Percentiles rank a stretch among this genome's conserved stretches.
Conservation (phyloP, 2,113 vertebrate species). For the Saguinus imperator region DNA sequence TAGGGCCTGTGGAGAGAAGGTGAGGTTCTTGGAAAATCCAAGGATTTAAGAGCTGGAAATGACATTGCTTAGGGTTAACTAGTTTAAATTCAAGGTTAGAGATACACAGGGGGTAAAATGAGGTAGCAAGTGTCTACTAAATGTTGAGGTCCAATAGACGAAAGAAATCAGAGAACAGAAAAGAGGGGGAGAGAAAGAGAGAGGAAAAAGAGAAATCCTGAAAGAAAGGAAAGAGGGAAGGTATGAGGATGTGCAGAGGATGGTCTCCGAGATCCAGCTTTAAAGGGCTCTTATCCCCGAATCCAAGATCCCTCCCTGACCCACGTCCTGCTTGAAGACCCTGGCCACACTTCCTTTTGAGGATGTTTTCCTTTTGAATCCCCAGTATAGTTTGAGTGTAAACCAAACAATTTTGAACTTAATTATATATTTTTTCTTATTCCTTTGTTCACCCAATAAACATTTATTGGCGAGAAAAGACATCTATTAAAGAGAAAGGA, state of each 20-base stretch:
- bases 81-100: constrained; percentile 38
- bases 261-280: background rate
- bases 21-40: background rate
- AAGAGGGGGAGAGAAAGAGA: background rate
- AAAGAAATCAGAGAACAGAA: background rate
- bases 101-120: background rate
- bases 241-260: background rate
- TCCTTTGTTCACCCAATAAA: background rate
- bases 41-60: background rate
- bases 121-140: background rate
- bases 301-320: background rate
- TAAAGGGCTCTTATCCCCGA: background rate
- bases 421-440: background rate
- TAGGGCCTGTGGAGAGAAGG: background rate
- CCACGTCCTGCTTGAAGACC: background rate
- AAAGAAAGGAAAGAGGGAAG: background rate
- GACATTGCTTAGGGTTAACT: background rate
- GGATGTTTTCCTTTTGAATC: background rate
- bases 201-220: rapidly evolving
- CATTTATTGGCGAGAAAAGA: background rate
- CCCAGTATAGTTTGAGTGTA: background rate
- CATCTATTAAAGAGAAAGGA: background rate
- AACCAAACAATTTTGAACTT: background rate
- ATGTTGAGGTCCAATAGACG: background rate
- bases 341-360: background rate